Base-by-base conservation (phyloP, 1,140 invertebrate genomes). In the Arion vulgaris region DNA sequence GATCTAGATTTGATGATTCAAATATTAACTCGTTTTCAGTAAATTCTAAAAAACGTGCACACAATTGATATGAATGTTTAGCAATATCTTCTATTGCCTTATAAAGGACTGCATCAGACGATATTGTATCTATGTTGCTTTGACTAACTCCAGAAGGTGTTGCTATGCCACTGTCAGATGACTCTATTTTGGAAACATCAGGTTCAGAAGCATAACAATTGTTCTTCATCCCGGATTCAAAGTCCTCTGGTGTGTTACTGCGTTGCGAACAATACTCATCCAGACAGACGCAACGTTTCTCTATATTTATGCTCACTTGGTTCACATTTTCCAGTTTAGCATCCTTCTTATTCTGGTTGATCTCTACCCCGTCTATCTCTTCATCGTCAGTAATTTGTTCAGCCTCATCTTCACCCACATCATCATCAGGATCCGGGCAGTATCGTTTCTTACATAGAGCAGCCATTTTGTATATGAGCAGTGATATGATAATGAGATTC, bases 401-500 rank as follows among this genome's bases (percentile, higher is more conserved):
- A n/a, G 62, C 32, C 0, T 80, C 66, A 11, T 73, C 74, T 15
- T 71, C 74, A 19, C 75, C 74, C n/a, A n/a, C n/a, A n/a, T n/a
- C n/a, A 15, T 57, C 39, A 4, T 51, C 41, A 28, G 5, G n/a
- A 15, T 51, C 38, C 15, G 69, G 80, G 13, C 49, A 62, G 34
- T 81, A 74, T n/a, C 34, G 11, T 69, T 80, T 83, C 0, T 73
- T 45, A 11, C 57, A 49, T 23, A 87, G 51, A 23, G 86, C 82
- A 49, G 83, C 34, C 1, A 88, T 17, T 19, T 86, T 77, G 41
- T 89, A 89, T n/a, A 87, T 49, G 0, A 88, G 82, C 4, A 97
- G 91, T 4, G 96, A 89, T 83, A 97, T 96, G 9, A 97, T 96
- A 86, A 96, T 92, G 5, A 95, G 95, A 87, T 96, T 96, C 89